These are phyloP conservation scores for Eupithecia tripunctaria DNA, from an alignment of 2,888 invertebrate species.

Conservation along the genomic window DNA sequence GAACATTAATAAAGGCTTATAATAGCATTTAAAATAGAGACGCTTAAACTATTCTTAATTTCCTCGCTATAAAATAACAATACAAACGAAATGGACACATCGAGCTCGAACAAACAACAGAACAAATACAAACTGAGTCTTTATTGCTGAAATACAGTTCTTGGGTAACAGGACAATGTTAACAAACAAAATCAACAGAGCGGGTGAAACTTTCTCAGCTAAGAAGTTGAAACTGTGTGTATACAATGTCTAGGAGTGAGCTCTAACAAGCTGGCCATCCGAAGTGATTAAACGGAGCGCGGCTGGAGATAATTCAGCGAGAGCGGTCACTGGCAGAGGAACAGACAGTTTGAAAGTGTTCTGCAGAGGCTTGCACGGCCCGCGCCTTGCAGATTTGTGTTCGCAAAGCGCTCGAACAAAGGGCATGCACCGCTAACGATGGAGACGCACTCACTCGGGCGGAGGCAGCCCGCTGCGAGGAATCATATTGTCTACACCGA, in stretches of 20 bases:
- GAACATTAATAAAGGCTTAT: neutral
- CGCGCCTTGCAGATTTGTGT: conserved; percentile 37
- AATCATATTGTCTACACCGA: conserved; percentile 83
- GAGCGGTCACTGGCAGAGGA: conserved; percentile 60
- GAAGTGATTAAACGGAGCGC: conserved; percentile 73
- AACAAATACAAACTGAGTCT: conserved; percentile 51
- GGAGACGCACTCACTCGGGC: conserved; percentile 71
- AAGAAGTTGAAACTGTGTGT: conserved; percentile 77
- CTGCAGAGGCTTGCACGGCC: conserved; percentile 44
- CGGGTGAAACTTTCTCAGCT: conserved; percentile 74
- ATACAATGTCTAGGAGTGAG: conserved; percentile 72
- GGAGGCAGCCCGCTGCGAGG: conserved; percentile 72
- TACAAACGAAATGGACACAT: conserved; percentile 40
- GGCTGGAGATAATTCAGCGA: conserved; percentile 67
- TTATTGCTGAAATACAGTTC: conserved; percentile 53
- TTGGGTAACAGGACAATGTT: conserved; percentile 68
- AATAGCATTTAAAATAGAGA: conserved; percentile 19
- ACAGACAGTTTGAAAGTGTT: conserved; percentile 67
- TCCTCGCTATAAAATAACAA: conserved; percentile 27
- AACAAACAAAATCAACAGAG: conserved; percentile 77
- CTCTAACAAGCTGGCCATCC: conserved; percentile 78
- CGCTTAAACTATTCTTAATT: conserved; percentile 33
- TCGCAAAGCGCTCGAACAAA: conserved; percentile 36
- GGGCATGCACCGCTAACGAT: conserved; percentile 58
- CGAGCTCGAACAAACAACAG: conserved; percentile 42